Percentiles rank a stretch among this genome's conserved stretches.
Evolutionary conservation across 2,797 vertebrate species (phyloP).

Genomic region (Aldrovandia affinis): DNA sequence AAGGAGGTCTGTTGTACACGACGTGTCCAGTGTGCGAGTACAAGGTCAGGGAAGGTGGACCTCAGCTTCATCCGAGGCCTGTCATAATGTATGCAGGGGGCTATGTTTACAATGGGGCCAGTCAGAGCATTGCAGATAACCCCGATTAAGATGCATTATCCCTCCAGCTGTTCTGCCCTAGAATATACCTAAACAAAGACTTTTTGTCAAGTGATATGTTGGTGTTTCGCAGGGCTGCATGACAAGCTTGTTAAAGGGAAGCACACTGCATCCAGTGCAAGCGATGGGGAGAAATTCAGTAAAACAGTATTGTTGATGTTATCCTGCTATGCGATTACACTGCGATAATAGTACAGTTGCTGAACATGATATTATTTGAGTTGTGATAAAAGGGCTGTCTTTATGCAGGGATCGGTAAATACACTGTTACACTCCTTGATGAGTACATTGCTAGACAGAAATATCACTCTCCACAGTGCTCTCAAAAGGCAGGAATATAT

Average conservation of each 20-base stretch:
- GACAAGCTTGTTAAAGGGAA: background rate
- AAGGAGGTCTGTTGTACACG: background rate
- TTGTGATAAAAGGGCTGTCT: background rate
- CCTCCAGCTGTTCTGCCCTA: slow-evolving; percentile 40
- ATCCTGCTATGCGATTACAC: background rate
- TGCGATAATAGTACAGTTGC: background rate
- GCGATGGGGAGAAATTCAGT: background rate
- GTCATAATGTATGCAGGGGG: background rate
- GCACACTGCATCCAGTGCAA: background rate
- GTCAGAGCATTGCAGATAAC: background rate
- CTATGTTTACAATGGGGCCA: slow-evolving; percentile 42
- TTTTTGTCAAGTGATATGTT: background rate
- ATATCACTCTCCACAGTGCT: background rate
- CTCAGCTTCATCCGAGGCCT: background rate
- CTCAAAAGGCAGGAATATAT: background rate
- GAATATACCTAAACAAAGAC: background rate
- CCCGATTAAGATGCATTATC: slow-evolving; percentile 44
- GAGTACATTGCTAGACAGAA: background rate
- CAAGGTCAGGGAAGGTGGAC: slow-evolving; percentile 19
- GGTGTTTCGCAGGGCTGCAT: background rate
- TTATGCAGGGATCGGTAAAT: background rate
- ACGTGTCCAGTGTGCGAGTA: background rate
- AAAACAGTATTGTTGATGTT: background rate
- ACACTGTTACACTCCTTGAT: background rate
- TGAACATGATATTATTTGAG: background rate